phyloP scores from a whole-genome alignment of 1,140 invertebrate genomes.

The Drosophila lacteicornis region DNA sequence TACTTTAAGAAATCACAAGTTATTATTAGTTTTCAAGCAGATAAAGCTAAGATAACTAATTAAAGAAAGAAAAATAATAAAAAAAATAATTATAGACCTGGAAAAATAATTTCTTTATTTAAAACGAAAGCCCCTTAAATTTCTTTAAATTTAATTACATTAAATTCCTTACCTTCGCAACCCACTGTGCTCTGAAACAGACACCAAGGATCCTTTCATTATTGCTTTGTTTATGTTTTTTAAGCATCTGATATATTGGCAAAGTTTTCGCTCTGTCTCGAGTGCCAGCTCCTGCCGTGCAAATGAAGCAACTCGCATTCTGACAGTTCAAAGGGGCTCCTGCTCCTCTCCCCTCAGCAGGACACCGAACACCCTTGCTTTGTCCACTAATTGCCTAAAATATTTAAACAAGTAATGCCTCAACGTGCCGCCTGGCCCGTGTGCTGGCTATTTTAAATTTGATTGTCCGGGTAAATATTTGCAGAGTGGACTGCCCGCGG shows the following conservation, averaged over 20 bases:
- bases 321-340: conserved; percentile 9
- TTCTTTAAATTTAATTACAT: too few relatives aligned
- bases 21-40: too few relatives aligned
- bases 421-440: conserved; percentile 23
- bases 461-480: conserved; percentile 80
- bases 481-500: conserved; percentile 8
- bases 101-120: too few relatives aligned
- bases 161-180: too few relatives aligned
- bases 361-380: conserved; percentile 23
- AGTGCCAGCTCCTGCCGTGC: conserved; percentile 32
- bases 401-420: conserved; percentile 77
- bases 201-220: conserved; percentile 34
- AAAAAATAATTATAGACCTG: too few relatives aligned
- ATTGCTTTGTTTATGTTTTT: conserved; percentile 72
- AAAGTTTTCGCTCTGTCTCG: conserved; percentile 65
- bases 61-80: too few relatives aligned
- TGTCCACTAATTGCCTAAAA: conserved; percentile 78
- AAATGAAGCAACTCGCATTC: conserved; percentile 73
- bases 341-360: too few relatives aligned
- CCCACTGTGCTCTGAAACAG: conserved; percentile 18
- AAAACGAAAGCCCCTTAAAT: too few relatives aligned
- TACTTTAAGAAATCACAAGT: too few relatives aligned
- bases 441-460: conserved; percentile 72
- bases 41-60: too few relatives aligned
- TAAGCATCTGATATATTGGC: conserved; percentile 79